phyloP scores from a whole-genome alignment of 2,113 vertebrate genomes.

The Noctilio leporinus region DNA sequence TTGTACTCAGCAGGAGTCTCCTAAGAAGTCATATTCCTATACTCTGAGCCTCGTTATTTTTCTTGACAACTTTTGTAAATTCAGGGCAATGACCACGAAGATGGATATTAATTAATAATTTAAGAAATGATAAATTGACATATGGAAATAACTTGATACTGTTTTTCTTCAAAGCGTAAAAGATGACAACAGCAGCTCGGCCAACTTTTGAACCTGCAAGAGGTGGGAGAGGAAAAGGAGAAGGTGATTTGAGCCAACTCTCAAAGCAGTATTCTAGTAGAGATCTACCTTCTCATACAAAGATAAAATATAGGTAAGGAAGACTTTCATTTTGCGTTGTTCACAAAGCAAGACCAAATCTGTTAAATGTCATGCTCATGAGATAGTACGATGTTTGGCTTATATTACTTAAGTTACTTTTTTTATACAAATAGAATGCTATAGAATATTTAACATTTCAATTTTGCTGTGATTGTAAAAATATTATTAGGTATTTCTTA shows the following conservation, averaged over 20 bases:
- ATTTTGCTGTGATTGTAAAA: neutral
- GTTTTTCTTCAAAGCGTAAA: slow-evolving; percentile 59
- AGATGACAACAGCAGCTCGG: slow-evolving; percentile 97
- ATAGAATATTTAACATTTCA: neutral
- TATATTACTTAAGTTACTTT: neutral
- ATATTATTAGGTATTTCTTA: neutral
- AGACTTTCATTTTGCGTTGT: neutral
- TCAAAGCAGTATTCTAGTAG: slow-evolving; percentile 98
- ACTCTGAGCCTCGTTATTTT: neutral
- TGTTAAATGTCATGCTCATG: neutral
- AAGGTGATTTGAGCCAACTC: slow-evolving; percentile 95
- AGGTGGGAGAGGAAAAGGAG: slow-evolving; percentile 96
- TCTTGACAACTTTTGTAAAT: neutral
- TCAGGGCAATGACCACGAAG: neutral
- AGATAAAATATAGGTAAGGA: slow-evolving; percentile 95
- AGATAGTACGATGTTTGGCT: neutral
- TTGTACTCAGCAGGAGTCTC: neutral
- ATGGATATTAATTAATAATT: neutral
- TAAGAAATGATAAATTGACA: neutral
- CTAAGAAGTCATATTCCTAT: neutral
- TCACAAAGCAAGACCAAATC: neutral
- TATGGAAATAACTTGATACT: neutral
- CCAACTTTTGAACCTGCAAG: slow-evolving; percentile 97
- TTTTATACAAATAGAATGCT: neutral
- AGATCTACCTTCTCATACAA: slow-evolving; percentile 97